These are phyloP conservation scores for Varanus salvator DNA, from an alignment of 2,113 vertebrate species.

Conservation along the genomic window DNA sequence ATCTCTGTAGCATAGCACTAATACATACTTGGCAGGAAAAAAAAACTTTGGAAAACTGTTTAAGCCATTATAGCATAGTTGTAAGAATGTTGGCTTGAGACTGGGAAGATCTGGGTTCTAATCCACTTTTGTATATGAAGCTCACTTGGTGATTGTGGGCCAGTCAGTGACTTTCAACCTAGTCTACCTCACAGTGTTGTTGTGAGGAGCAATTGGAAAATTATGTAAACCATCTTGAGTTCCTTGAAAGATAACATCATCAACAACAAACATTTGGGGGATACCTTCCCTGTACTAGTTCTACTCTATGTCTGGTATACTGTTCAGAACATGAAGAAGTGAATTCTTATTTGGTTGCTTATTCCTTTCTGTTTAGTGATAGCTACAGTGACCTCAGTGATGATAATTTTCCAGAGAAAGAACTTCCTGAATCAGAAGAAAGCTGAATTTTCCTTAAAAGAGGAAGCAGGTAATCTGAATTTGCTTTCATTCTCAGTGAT, in stretches of 20 bases:
- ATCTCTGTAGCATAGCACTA: neutral
- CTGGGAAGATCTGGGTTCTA: no score
- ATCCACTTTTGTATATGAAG: no score
- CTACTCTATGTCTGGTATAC: neutral
- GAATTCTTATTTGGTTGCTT: conserved; percentile 8
- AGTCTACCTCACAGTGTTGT: no score
- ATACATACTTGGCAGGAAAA: neutral
- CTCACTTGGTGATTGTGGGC: no score
- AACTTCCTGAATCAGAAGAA: conserved; percentile 65
- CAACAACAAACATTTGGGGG: neutral
- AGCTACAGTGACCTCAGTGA: conserved; percentile 76
- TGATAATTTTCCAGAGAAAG: conserved; percentile 75
- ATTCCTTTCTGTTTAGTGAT: conserved; percentile 72
- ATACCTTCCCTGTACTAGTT: neutral
- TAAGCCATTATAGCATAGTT: no score
- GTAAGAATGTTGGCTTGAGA: no score
- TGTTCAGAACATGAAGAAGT: neutral
- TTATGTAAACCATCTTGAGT: no score
- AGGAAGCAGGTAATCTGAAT: conserved; percentile 67
- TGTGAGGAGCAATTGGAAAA: no score
- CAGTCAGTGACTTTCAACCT: no score
- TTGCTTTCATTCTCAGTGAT: neutral
- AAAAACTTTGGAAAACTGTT: no score
- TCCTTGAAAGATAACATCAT: no score
- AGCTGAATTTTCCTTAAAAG: conserved; percentile 57